These are phyloP conservation scores for Circaetus gallicus DNA, from an alignment of 2,113 vertebrate genomes.

Conservation along the genomic window DNA sequence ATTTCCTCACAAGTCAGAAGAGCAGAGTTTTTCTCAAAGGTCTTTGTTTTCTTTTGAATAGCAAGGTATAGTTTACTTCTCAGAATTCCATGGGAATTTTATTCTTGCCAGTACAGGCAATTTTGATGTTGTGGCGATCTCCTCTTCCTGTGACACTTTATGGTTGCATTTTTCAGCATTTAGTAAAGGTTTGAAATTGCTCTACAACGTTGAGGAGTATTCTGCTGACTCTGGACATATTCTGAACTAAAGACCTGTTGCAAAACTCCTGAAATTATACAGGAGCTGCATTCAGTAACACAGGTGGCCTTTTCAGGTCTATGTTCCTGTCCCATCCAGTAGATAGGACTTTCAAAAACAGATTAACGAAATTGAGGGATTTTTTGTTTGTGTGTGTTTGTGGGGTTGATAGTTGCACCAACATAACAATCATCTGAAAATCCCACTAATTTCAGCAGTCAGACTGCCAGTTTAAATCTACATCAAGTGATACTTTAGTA, in stretches of 20 bases:
- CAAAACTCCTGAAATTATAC: not conserved
- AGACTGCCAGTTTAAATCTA: not conserved
- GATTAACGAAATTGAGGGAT: not conserved
- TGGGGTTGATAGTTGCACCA: not conserved
- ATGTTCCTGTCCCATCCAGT: not conserved
- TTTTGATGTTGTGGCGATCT: not conserved
- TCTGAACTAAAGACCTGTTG: not conserved
- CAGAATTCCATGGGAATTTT: not conserved
- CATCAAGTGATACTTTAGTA: not conserved
- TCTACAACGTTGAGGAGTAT: not conserved
- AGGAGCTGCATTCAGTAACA: not conserved
- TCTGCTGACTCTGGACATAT: not conserved
- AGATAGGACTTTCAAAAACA: not conserved
- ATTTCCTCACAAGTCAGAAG: not conserved
- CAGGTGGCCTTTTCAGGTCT: not conserved
- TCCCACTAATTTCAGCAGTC: not conserved
- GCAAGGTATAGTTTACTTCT: not conserved
- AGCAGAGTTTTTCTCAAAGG: not conserved
- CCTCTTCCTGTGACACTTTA: not conserved
- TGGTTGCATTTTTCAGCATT: not conserved
- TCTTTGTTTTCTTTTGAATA: not conserved
- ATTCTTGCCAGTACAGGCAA: not conserved
- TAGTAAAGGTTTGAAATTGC: not conserved
- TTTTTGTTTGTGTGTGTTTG: not conserved
- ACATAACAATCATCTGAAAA: not conserved